phyloP scores from a whole-genome alignment of 2,888 invertebrate genomes.

The Pteria penguin region DNA sequence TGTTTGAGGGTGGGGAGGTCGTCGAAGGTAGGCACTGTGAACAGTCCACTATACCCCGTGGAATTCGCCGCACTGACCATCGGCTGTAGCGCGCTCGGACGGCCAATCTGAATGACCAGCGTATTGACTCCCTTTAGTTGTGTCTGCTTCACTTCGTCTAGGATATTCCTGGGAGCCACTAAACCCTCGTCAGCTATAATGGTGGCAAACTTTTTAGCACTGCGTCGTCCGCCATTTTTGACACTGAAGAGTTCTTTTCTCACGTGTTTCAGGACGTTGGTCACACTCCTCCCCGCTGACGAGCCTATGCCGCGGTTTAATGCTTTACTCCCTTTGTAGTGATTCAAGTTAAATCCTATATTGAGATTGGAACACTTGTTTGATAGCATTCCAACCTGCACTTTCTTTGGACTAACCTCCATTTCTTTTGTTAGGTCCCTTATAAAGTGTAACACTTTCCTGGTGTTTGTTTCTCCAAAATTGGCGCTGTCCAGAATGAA shows the following conservation, averaged over 20 bases:
- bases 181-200: constrained; percentile 67
- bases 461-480: constrained; percentile 68
- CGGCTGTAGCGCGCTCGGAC: background rate
- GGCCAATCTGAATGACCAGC: background rate
- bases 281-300: background rate
- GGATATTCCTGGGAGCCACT: constrained; percentile 40
- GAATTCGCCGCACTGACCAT: background rate
- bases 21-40: background rate
- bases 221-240: constrained; percentile 55
- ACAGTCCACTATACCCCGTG: background rate
- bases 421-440: constrained; percentile 61
- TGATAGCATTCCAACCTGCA: constrained; percentile 70
- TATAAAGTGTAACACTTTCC: constrained; percentile 62
- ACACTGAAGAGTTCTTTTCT: constrained; percentile 56
- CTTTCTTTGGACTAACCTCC: constrained; percentile 63
- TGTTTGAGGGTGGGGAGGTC: background rate
- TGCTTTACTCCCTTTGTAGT: constrained; percentile 20
- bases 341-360: constrained; percentile 28
- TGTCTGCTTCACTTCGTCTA: background rate
- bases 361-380: constrained; percentile 51
- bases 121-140: background rate
- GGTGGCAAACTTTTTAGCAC: constrained; percentile 68
- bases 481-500: constrained; percentile 71
- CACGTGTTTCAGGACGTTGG: constrained; percentile 45
- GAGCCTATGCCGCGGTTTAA: background rate